These are phyloP conservation scores for Aphis craccivora DNA, from an alignment of 1,140 invertebrate genomes.

Conservation along the genomic window DNA sequence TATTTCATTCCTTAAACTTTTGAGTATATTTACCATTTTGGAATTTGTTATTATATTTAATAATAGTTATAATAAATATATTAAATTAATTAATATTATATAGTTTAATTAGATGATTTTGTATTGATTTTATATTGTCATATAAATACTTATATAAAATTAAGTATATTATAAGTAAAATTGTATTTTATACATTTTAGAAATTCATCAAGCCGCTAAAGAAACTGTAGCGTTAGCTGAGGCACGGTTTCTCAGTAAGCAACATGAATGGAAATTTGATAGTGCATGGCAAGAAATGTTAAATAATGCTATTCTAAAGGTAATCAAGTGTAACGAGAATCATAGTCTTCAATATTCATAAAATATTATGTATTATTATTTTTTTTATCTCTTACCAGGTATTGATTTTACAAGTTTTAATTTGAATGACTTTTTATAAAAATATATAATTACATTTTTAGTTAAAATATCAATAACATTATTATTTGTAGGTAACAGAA, in stretches of 20 bases:
- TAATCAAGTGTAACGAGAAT: constrained; percentile 65
- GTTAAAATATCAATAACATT: background rate
- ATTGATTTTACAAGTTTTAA: background rate
- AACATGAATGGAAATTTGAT: constrained; percentile 86
- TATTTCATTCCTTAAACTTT: background rate
- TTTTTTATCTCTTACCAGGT: background rate
- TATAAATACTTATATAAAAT: background rate
- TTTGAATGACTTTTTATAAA: background rate
- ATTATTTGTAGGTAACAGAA: constrained; percentile 81
- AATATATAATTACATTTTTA: background rate
- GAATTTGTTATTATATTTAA: background rate
- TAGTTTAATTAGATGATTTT: background rate
- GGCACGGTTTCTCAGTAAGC: constrained; percentile 82
- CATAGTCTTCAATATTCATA: background rate
- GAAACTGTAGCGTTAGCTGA: constrained; percentile 93
- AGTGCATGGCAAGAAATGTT: constrained; percentile 98
- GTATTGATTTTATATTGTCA: background rate
- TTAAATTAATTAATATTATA: background rate
- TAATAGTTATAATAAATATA: background rate
- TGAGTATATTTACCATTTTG: background rate
- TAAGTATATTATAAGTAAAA: background rate
- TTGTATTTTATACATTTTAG: constrained; percentile 64
- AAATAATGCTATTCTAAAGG: constrained; percentile 92
- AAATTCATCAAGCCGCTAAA: constrained; percentile 91
- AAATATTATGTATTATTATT: background rate